Percentiles rank a stretch among this genome's conserved stretches.
Evolutionary conservation across 2,797 vertebrate genomes (phyloP).

Genomic region (Callimico goeldii): DNA sequence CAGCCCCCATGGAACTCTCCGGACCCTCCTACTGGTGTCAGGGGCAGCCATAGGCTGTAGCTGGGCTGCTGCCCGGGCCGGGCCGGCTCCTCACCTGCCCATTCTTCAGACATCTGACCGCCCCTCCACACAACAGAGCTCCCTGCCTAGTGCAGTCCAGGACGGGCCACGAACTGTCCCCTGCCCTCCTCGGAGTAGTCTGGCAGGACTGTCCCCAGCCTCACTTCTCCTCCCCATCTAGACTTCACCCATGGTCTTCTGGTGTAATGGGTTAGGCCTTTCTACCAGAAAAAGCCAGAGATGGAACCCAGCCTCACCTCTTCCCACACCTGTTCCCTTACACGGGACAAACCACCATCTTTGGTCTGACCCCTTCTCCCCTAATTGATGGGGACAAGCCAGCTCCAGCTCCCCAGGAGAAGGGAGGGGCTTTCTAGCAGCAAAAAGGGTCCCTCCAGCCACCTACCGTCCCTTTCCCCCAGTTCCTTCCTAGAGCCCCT

Average conservation of each 20-base stretch:
- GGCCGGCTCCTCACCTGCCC: neutral
- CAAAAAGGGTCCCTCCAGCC: constrained; percentile 73
- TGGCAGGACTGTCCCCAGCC: neutral
- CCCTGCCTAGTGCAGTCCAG: neutral
- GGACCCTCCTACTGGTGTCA: neutral
- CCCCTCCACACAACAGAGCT: neutral
- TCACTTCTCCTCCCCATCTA: neutral
- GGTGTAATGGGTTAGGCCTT: constrained; percentile 4
- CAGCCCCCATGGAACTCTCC: neutral
- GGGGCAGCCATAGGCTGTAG: neutral
- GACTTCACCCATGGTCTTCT: constrained; percentile 10
- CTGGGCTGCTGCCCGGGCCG: neutral
- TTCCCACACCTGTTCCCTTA: neutral
- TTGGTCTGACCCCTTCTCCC: constrained; percentile 77
- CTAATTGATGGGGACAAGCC: constrained; percentile 57
- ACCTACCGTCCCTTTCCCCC: constrained; percentile 28
- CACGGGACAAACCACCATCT: constrained; percentile 72
- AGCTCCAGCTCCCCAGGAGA: constrained; percentile 64
- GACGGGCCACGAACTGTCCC: neutral
- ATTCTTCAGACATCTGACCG: neutral
- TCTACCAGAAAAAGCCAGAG: constrained; percentile 8
- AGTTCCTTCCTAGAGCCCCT: constrained; percentile 50
- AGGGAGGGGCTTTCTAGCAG: constrained; percentile 77
- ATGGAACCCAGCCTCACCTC: constrained; percentile 8
- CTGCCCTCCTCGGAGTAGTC: neutral